Evolutionary conservation across 2,113 vertebrate species (phyloP).

Genomic region (human (Homo sapiens)): DNA sequence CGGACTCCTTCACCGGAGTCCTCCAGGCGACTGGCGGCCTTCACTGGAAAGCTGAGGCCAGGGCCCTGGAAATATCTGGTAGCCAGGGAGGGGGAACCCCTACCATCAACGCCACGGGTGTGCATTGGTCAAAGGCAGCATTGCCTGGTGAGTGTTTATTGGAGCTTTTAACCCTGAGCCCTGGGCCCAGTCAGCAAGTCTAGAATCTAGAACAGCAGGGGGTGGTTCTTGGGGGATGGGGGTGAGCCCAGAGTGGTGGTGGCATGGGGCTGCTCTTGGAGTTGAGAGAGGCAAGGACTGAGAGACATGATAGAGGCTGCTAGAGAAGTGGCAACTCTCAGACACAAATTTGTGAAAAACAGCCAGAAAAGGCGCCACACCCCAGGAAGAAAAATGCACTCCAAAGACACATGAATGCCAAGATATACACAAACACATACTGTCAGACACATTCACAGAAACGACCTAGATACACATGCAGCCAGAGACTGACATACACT

Average conservation of each 20-base stretch:
- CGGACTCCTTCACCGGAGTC: not conserved
- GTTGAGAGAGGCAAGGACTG: not conserved
- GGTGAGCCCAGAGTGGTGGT: not conserved
- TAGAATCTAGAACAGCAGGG: not conserved
- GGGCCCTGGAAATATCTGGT: not conserved
- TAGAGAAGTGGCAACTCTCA: not conserved
- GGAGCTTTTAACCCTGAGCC: not conserved
- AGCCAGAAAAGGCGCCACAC: not conserved
- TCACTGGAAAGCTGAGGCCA: not conserved
- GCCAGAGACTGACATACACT: not conserved
- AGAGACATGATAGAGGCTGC: not conserved
- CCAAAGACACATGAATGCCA: not conserved
- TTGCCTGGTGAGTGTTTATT: not conserved
- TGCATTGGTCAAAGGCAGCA: not conserved
- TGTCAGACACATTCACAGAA: not conserved
- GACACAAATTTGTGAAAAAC: not conserved
- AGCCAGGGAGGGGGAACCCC: not conserved
- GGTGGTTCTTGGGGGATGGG: not conserved
- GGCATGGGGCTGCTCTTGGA: not conserved
- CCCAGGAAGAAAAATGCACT: not conserved
- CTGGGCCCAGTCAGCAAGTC: not conserved
- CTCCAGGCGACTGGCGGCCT: not conserved
- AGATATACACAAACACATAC: not conserved
- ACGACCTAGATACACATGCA: constrained; percentile 2
- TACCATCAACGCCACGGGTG: not conserved